Conservation (phyloP, 2,113 vertebrate genomes). For the Crotophaga sulcirostris region DNA sequence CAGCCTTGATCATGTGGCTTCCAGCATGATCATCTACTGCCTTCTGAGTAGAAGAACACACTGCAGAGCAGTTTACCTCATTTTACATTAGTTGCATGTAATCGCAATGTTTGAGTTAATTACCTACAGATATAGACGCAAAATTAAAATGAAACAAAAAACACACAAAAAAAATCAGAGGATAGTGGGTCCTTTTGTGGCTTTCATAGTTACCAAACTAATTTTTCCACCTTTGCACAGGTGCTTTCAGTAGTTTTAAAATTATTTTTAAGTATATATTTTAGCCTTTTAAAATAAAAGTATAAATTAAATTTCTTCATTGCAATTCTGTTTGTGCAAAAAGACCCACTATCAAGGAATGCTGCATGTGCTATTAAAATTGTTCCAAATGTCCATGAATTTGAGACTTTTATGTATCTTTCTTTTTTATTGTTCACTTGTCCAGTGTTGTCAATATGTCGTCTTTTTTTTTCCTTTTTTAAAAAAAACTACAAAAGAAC, state of each 20-base stretch:
- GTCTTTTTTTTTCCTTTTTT: not conserved
- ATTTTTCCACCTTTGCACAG: slow-evolving; percentile 76
- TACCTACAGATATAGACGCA: slow-evolving; percentile 74
- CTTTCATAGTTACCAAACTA: slow-evolving; percentile 86
- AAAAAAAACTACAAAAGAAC: slow-evolving; percentile 39
- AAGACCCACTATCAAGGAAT: slow-evolving; percentile 98
- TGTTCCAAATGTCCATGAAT: slow-evolving; percentile 80
- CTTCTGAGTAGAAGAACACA: slow-evolving; percentile 92
- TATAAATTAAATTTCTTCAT: slow-evolving; percentile 66
- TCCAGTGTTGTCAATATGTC: slow-evolving; percentile 77
- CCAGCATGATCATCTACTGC: slow-evolving; percentile 91
- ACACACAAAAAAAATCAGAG: slow-evolving; percentile 75
- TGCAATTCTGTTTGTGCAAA: slow-evolving; percentile 88
- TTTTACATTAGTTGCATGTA: slow-evolving; percentile 87
- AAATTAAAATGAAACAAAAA: slow-evolving; percentile 68
- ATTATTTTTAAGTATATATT: slow-evolving; percentile 74
- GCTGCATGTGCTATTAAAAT: slow-evolving; percentile 85
- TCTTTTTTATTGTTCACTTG: slow-evolving; percentile 75
- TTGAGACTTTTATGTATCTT: slow-evolving; percentile 80
- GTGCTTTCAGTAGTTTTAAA: slow-evolving; percentile 75
- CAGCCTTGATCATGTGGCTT: slow-evolving; percentile 93
- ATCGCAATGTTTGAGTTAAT: slow-evolving; percentile 77
- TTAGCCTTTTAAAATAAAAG: slow-evolving; percentile 75
- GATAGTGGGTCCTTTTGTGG: slow-evolving; percentile 99
- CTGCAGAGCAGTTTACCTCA: slow-evolving; percentile 92